A percentile compares a stretch with the other conserved stretches of the same genome.
Conservation (phyloP, 2,888 invertebrate species). For the Ephialtes manifestator region DNA sequence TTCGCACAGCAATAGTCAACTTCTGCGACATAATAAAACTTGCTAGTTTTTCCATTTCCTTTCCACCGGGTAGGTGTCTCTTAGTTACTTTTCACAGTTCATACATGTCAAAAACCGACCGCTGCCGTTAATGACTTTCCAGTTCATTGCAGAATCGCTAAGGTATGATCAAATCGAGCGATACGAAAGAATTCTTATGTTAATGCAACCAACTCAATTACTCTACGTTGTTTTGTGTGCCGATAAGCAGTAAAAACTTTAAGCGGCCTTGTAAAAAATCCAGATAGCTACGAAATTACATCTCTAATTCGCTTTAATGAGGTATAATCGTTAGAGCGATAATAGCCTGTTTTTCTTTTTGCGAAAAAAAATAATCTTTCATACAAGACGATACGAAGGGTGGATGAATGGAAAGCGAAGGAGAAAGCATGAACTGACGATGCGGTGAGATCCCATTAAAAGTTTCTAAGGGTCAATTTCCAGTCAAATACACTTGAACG, state of each 20-base stretch:
- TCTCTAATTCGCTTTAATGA: conserved; percentile 39
- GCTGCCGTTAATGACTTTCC: no score
- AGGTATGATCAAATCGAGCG: no score
- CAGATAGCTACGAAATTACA: conserved; percentile 11
- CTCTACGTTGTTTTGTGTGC: background rate
- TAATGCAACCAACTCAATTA: no score
- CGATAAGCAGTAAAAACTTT: conserved; percentile 2
- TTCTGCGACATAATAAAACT: no score
- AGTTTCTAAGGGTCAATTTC: conserved; percentile 80
- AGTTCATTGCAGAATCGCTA: no score
- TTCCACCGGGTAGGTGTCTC: no score
- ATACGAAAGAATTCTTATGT: no score
- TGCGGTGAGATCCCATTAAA: conserved; percentile 75
- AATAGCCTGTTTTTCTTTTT: conserved; percentile 2
- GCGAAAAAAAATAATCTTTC: conserved; percentile 32
- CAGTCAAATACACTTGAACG: conserved; percentile 81
- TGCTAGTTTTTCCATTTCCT: no score
- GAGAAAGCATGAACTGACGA: conserved; percentile 16
- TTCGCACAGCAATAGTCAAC: no score
- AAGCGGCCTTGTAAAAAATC: background rate
- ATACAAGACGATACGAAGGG: conserved; percentile 19
- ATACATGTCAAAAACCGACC: no score
- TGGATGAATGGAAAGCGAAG: conserved; percentile 25
- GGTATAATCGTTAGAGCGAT: conserved; percentile 45
- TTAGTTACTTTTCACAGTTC: no score